phyloP scores from a whole-genome alignment of 2,888 invertebrate species.

The Cephus runcator region DNA sequence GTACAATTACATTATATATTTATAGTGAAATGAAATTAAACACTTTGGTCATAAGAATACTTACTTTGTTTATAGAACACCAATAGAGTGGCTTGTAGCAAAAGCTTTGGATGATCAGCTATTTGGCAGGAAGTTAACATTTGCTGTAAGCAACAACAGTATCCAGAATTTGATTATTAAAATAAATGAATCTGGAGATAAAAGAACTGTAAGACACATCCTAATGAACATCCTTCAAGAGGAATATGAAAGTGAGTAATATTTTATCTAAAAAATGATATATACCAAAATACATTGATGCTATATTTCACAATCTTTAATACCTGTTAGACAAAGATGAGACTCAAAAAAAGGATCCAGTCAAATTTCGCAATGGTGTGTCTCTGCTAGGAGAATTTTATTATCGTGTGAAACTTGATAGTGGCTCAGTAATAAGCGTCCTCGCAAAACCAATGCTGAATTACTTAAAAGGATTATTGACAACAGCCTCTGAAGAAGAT shows the following conservation, averaged over 20 bases:
- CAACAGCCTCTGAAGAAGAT: conserved; percentile 8
- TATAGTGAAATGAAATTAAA: background rate
- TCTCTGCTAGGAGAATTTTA: background rate
- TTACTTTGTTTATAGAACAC: conserved; percentile 2
- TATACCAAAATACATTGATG: background rate
- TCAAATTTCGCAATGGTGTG: background rate
- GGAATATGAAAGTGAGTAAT: background rate
- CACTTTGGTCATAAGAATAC: background rate
- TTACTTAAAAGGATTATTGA: conserved; percentile 5
- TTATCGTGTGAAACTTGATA: background rate
- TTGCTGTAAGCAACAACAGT: background rate
- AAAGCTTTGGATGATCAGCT: conserved; percentile 10
- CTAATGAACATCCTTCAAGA: background rate
- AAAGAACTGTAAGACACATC: background rate
- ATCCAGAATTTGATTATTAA: background rate
- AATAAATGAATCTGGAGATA: background rate
- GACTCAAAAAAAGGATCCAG: background rate
- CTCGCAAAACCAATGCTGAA: background rate
- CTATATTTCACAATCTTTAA: background rate
- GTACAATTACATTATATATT: background rate
- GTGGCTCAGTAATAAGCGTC: accelerated
- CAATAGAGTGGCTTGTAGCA: background rate
- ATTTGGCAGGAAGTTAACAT: conserved; percentile 14
- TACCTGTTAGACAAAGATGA: background rate
- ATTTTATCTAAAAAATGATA: background rate